Base-by-base conservation (phyloP, 2,797 vertebrate genomes). In the Eupleurogrammus muticus region DNA sequence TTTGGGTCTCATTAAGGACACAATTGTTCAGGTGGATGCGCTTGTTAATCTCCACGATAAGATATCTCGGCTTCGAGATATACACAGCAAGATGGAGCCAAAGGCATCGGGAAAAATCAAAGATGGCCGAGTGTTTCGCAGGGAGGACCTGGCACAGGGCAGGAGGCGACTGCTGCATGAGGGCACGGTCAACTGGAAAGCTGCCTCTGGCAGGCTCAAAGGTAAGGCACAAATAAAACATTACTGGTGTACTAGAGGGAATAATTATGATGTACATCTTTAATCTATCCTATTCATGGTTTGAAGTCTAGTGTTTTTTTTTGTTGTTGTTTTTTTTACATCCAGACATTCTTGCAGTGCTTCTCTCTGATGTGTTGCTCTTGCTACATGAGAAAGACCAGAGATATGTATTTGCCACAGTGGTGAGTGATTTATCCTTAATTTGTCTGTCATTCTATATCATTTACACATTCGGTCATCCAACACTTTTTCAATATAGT, bases 331-430 rank as follows among this genome's bases (percentile, higher is more conserved):
- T 71, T 52, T 58, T 34, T 72, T 34, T 66, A 19, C 28, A 82
- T 83, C 1, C 76, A 99, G 98, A 99, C 79, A 94, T 97, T 73
- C 92, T 97, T 17, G 98, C 96, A 5, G 95, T 99, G 68, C 94
- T 99, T 32, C 88, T 99, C 60, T 95, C 95, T 0, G 98, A 99
- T 12, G 96, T 97, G 16, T 90, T 99, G 38, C 72, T 99, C 70
- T 88, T 99, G 40, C 90, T 99, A 4, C 98, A 99, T 89, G 98
- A 99, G 65, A 99, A 99, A 82, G 98, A 99, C 83, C 98, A 99
- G 92, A 95, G 96, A 93, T 98, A 96, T 0, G 79, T 90, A 0
- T 99, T 99, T 85, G 96, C 97, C 3, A 93, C 96, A 6, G 95
- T 99, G 95, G 98, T 99, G 81, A 61, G 96, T 95, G 17, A 66